These are phyloP conservation scores for Varroa destructor DNA, from an alignment of 1,140 invertebrate genomes.

Conservation along the genomic window DNA sequence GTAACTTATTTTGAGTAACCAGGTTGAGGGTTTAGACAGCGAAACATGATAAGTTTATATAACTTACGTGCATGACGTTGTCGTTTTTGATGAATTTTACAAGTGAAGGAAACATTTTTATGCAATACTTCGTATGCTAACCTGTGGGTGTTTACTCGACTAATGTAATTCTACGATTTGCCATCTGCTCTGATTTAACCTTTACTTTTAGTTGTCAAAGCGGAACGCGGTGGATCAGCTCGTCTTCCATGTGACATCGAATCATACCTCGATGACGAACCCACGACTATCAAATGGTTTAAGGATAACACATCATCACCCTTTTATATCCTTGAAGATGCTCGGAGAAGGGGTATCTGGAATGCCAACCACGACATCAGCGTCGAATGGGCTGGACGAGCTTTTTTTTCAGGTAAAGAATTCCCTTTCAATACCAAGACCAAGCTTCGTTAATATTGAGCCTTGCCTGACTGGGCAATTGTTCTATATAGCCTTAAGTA, in stretches of 20 bases:
- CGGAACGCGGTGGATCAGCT: conserved; percentile 3
- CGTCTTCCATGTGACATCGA: conserved; percentile 28
- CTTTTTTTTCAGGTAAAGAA: conserved; percentile 11
- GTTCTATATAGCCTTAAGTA: too few relatives aligned
- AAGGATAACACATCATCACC: conserved; percentile 26
- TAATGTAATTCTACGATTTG: too few relatives aligned
- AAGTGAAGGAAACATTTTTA: too few relatives aligned
- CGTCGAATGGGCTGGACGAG: conserved; percentile 23
- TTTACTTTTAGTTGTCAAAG: neutral
- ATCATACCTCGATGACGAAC: conserved; percentile 24
- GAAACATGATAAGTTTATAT: too few relatives aligned
- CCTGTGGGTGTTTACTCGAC: too few relatives aligned
- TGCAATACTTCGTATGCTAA: too few relatives aligned
- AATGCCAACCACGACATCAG: conserved; percentile 27
- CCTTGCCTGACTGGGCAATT: too few relatives aligned
- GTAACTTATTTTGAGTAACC: too few relatives aligned
- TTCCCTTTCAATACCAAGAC: neutral
- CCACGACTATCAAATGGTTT: conserved; percentile 22
- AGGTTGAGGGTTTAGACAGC: too few relatives aligned
- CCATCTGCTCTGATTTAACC: neutral
- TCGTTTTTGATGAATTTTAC: too few relatives aligned
- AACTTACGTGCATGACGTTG: too few relatives aligned
- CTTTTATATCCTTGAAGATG: conserved; percentile 17
- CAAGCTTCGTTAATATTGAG: too few relatives aligned
- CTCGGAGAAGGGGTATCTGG: conserved; percentile 15